phyloP scores from a whole-genome alignment of 2,113 vertebrate species.

The Gorsachius goisagi region DNA sequence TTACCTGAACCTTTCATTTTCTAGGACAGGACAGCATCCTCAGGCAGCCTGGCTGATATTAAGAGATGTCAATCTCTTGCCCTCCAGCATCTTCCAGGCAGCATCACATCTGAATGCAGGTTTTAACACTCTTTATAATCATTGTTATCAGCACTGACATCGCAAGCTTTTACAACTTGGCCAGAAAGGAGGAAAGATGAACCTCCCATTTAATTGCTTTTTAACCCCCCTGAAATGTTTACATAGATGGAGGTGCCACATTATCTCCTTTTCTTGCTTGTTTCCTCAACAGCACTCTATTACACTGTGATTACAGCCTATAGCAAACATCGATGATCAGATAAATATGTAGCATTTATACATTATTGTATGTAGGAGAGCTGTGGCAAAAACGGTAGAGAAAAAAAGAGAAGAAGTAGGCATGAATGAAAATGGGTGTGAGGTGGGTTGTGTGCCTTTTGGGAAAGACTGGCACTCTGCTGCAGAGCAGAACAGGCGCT shows the following conservation, averaged over 20 bases:
- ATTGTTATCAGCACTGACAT: not conserved
- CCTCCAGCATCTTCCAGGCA: not conserved
- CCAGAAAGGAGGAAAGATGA: not conserved
- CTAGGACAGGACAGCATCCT: not conserved
- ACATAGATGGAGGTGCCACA: not conserved
- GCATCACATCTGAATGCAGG: not conserved
- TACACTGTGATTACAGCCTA: not conserved
- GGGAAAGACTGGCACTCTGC: not conserved
- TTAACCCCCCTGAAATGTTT: not conserved
- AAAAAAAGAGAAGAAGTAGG: not conserved
- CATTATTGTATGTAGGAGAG: not conserved
- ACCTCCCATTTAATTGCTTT: not conserved
- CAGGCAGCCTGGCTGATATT: not conserved
- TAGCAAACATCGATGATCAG: not conserved
- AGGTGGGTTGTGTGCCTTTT: not conserved
- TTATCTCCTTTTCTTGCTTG: not conserved
- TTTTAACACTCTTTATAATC: not conserved
- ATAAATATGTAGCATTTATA: not conserved
- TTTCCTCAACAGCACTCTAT: not conserved
- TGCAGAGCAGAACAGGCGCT: fast-evolving
- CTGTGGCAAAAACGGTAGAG: not conserved
- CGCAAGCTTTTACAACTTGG: not conserved
- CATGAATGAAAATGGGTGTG: not conserved
- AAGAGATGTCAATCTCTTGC: not conserved
- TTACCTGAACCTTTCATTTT: not conserved